Conservation (phyloP, 1,140 invertebrate genomes). For the Tetramorium simillimum region DNA sequence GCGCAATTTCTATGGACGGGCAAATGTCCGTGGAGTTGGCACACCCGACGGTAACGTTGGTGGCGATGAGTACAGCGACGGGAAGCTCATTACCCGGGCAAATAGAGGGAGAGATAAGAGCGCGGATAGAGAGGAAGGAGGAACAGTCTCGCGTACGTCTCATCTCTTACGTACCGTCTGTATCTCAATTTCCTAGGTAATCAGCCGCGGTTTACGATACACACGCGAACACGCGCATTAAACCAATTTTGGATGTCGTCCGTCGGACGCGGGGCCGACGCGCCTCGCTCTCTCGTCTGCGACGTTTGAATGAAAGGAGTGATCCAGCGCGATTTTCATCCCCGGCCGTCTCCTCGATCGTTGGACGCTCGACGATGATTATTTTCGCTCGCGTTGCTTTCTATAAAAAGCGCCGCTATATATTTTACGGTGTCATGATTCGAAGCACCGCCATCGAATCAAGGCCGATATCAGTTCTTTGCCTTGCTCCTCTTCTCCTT, state of each 20-base stretch:
- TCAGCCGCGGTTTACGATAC: conserved; percentile 31
- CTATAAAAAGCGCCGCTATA: conserved; percentile 14
- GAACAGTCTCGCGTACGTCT: neutral
- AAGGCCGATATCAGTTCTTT: conserved; percentile 24
- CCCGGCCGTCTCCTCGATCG: neutral
- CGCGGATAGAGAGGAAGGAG: conserved; percentile 5
- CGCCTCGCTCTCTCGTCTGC: neutral
- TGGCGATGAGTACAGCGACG: neutral
- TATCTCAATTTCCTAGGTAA: conserved; percentile 45
- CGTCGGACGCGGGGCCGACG: neutral
- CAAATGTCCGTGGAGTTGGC: neutral
- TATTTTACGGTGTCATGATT: conserved; percentile 46
- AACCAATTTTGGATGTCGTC: neutral
- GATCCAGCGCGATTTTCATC: neutral
- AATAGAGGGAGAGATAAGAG: conserved; percentile 42
- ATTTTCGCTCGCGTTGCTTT: conserved; percentile 44
- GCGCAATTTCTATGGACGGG: neutral
- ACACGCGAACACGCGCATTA: neutral
- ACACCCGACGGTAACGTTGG: neutral
- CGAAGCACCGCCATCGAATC: conserved; percentile 31
- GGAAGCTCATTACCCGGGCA: conserved; percentile 40
- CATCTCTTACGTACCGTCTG: neutral
- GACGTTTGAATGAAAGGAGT: neutral
- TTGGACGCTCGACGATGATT: conserved; percentile 21
- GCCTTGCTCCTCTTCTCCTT: neutral